phyloP scores from a whole-genome alignment of 2,797 vertebrate genomes.

The Phoeniculus purpureus region DNA sequence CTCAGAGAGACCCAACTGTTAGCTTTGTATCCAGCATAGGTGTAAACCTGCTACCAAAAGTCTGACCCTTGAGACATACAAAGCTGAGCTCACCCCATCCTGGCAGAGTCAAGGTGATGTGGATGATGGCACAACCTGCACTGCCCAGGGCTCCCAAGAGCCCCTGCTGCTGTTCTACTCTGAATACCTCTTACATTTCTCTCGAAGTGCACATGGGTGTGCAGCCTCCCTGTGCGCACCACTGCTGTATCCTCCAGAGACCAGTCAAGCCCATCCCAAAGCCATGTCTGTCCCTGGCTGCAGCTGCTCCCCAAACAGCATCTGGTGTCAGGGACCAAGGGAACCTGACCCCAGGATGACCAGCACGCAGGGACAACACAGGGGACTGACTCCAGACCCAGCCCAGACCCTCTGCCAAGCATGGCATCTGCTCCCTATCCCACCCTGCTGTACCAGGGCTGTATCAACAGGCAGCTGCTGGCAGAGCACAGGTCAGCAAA shows the following conservation, averaged over 20 bases:
- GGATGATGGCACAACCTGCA: neutral
- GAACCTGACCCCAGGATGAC: neutral
- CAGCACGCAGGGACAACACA: neutral
- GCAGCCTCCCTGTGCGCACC: neutral
- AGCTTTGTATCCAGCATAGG: neutral
- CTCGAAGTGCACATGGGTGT: rapidly evolving
- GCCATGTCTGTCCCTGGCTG: neutral
- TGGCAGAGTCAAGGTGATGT: neutral
- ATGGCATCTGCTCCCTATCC: neutral
- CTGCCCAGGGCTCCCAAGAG: neutral
- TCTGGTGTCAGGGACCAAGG: neutral
- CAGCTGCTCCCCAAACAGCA: neutral
- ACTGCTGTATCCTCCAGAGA: rapidly evolving
- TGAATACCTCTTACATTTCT: neutral
- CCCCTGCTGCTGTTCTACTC: neutral
- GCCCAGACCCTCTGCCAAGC: neutral
- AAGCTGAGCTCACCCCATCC: neutral
- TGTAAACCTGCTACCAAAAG: neutral
- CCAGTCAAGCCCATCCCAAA: neutral
- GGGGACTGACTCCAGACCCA: neutral
- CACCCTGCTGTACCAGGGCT: rapidly evolving
- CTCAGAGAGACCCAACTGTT: neutral
- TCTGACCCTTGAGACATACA: neutral
- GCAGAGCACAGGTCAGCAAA: neutral
- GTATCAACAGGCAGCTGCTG: neutral